phyloP scores from a whole-genome alignment of 2,888 invertebrate genomes.

The Psylliodes chrysocephalus region DNA sequence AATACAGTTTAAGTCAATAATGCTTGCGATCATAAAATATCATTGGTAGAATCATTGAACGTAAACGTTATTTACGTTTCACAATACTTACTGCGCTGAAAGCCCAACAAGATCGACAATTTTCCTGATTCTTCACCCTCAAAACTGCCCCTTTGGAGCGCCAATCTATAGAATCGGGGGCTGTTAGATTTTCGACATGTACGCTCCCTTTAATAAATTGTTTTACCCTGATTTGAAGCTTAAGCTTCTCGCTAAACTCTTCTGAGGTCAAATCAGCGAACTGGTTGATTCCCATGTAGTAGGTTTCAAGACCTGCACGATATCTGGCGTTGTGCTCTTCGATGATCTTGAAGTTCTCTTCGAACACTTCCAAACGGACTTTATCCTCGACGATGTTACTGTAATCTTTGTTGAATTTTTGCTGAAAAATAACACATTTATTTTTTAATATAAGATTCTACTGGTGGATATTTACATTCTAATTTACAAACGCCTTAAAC shows the following conservation, averaged over 20 bases:
- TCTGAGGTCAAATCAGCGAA: constrained; percentile 57
- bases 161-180: constrained; percentile 64
- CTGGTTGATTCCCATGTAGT: not conserved
- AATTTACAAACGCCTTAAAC: too few relatives aligned
- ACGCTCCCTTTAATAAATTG: not conserved
- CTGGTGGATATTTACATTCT: too few relatives aligned
- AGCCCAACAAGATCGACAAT: constrained; percentile 75
- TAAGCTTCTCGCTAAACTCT: constrained; percentile 30
- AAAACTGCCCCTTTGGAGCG: constrained; percentile 67
- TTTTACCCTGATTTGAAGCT: not conserved
- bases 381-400: not conserved
- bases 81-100: constrained; percentile 69
- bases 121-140: constrained; percentile 67
- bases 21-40: too few relatives aligned
- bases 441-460: too few relatives aligned
- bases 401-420: too few relatives aligned
- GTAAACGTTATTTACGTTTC: too few relatives aligned
- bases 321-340: not conserved
- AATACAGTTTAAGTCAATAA: too few relatives aligned
- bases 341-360: not conserved
- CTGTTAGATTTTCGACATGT: not conserved
- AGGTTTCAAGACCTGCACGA: not conserved
- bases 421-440: too few relatives aligned
- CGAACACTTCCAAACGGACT: not conserved
- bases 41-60: too few relatives aligned